Evolutionary conservation across 1,140 invertebrate species (phyloP).

Genomic region (Drosophila mojavensis): DNA sequence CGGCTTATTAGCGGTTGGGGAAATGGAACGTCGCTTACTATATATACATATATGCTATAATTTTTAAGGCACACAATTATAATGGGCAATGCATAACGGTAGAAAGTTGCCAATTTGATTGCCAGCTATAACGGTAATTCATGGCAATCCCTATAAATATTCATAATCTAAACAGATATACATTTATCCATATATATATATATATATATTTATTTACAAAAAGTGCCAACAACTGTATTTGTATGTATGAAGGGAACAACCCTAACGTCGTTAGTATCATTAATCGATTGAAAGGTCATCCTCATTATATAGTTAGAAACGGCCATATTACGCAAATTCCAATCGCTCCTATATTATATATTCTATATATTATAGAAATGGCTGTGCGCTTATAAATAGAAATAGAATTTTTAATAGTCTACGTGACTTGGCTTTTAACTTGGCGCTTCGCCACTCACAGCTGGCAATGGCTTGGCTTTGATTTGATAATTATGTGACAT

Average conservation of each 20-base stretch:
- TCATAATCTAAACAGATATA: not conserved
- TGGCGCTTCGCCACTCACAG: not conserved
- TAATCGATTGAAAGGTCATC: not conserved
- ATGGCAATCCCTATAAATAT: not conserved
- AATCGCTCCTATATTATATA: not conserved
- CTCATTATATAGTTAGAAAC: conserved; percentile 15
- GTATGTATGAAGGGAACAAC: no score
- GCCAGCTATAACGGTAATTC: conserved; percentile 23
- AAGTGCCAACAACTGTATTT: not conserved
- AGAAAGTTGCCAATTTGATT: conserved; percentile 67
- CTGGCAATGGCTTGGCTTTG: not conserved
- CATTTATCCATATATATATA: not conserved
- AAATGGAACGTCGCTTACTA: conserved; percentile 32
- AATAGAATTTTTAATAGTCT: conserved; percentile 30
- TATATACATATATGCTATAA: not conserved
- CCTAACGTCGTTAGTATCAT: not conserved
- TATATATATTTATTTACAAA: no score
- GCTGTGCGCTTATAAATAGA: conserved; percentile 2
- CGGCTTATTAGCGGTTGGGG: conserved; percentile 28
- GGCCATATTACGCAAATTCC: conserved; percentile 12
- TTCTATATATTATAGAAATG: no score
- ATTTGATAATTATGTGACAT: conserved; percentile 23
- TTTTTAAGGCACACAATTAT: conserved; percentile 42
- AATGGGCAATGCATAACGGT: conserved; percentile 52
- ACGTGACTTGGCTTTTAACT: conserved; percentile 33